Evolutionary conservation across 1,140 invertebrate genomes (phyloP).

Genomic region (Papilio polyxenes): DNA sequence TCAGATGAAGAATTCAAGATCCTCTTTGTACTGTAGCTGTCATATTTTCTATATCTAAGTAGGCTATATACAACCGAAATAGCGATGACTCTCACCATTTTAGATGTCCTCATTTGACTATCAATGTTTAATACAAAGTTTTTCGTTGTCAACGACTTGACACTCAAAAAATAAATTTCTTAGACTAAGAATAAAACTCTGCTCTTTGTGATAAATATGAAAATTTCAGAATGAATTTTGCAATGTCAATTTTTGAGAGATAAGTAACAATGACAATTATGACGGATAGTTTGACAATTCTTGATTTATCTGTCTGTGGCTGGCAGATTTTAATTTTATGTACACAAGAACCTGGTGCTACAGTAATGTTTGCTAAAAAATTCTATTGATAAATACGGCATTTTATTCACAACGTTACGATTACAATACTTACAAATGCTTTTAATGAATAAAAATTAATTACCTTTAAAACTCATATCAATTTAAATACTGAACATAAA

Average conservation of each 20-base stretch:
- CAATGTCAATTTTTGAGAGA: neutral
- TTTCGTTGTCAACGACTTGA: no score
- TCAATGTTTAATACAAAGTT: no score
- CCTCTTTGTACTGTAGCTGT: no score
- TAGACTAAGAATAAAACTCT: no score
- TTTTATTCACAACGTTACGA: neutral
- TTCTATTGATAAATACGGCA: neutral
- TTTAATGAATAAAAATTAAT: neutral
- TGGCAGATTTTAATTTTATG: conserved; percentile 9
- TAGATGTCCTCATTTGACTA: no score
- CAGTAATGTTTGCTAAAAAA: neutral
- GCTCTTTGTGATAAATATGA: no score
- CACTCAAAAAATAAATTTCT: no score
- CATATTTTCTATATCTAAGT: no score
- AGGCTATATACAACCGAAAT: no score
- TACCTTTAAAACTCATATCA: neutral
- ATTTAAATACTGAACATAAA: neutral
- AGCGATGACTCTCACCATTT: no score
- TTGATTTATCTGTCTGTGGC: neutral
- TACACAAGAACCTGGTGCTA: neutral
- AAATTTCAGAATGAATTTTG: neutral
- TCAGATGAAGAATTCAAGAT: no score
- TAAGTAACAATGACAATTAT: neutral
- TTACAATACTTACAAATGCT: neutral
- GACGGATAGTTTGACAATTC: neutral